Conservation (phyloP, 2,888 invertebrate genomes). For the Lobophora halterata region DNA sequence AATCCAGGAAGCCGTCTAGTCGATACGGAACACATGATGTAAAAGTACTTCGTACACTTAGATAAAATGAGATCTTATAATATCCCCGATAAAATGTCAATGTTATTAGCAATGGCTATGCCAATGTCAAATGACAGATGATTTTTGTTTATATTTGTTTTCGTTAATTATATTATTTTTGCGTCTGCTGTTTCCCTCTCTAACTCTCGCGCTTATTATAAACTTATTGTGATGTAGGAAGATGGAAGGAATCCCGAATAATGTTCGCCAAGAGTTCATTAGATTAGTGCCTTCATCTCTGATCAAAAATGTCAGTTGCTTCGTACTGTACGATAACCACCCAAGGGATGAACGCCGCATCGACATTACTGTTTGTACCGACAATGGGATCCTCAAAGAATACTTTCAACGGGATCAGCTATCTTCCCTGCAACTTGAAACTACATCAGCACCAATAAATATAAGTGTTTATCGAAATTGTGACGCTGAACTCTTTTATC, state of each 20-base stretch:
- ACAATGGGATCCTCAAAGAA: constrained; percentile 55
- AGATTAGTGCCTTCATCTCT: constrained; percentile 51
- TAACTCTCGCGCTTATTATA: no score
- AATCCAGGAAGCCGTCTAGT: no score
- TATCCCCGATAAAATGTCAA: no score
- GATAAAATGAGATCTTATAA: no score
- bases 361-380: constrained; percentile 58
- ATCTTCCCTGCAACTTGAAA: constrained; percentile 39
- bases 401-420: constrained; percentile 51
- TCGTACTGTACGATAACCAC: constrained; percentile 61
- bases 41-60: no score
- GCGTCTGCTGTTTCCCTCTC: no score
- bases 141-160: no score
- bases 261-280: constrained; percentile 42
- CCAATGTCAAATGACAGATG: no score
- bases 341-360: constrained; percentile 48
- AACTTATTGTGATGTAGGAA: not conserved
- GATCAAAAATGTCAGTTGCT: constrained; percentile 50
- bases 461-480: constrained; percentile 53
- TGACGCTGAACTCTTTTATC: constrained; percentile 55
- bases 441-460: constrained; percentile 31
- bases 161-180: no score
- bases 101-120: no score
- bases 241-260: constrained; percentile 34
- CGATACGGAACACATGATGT: no score